Evolutionary conservation across 2,113 vertebrate genomes (phyloP).

Genomic region (Corythornis vintsioides): DNA sequence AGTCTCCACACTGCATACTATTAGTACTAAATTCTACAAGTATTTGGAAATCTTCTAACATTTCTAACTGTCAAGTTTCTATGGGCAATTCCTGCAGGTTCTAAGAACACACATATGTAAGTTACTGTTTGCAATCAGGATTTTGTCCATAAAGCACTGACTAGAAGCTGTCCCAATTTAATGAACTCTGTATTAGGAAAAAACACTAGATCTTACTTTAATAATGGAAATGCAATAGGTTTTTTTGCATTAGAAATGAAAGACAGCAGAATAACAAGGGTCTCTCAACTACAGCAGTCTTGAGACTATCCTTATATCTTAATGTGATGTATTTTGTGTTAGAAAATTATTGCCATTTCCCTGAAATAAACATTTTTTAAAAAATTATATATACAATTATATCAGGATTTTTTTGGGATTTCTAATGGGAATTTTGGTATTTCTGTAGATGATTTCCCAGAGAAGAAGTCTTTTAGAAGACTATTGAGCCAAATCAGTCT

Average conservation of each 20-base stretch:
- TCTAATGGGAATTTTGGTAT: background rate
- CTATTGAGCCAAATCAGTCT: background rate
- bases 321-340: background rate
- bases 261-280: background rate
- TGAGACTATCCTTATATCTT: background rate
- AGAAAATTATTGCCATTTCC: background rate
- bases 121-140: background rate
- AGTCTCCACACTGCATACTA: background rate
- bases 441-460: background rate
- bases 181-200: background rate
- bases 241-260: slow-evolving; percentile 1
- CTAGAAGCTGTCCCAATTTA: background rate
- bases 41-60: background rate
- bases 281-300: background rate
- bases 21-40: background rate
- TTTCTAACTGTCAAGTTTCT: background rate
- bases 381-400: background rate
- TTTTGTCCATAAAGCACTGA: background rate
- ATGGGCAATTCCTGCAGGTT: background rate
- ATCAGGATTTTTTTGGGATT: background rate
- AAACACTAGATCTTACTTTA: background rate
- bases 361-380: background rate
- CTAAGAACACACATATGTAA: background rate
- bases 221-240: background rate
- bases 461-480: background rate